Evolutionary conservation across 2,888 invertebrate species (phyloP).

Genomic region (Ceratothoa steindachneri): DNA sequence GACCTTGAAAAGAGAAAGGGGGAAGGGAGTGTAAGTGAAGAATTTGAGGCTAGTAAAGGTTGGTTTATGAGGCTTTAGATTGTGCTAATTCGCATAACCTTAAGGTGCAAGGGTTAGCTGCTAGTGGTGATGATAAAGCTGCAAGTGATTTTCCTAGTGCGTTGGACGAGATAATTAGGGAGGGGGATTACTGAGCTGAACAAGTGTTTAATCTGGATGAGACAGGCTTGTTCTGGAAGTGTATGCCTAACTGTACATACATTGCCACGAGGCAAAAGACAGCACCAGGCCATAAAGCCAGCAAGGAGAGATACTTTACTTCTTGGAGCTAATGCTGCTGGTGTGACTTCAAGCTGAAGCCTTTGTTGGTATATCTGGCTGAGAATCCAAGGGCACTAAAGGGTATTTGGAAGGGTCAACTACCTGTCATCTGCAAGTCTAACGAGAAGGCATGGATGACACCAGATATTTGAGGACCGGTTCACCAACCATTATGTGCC

Average conservation of each 20-base stretch:
- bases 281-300: neutral
- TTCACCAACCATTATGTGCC: slow-evolving; percentile 22
- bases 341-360: slow-evolving; percentile 46
- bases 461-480: slow-evolving; percentile 46
- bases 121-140: neutral
- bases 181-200: neutral
- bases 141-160: neutral
- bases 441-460: slow-evolving; percentile 47
- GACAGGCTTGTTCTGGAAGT: neutral
- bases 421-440: slow-evolving; percentile 46
- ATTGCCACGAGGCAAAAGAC: neutral
- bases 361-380: slow-evolving; percentile 47
- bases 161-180: neutral
- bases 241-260: neutral
- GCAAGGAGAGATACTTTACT: neutral
- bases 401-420: neutral
- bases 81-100: neutral
- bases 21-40: no score
- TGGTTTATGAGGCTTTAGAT: neutral
- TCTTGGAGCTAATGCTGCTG: neutral
- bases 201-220: neutral
- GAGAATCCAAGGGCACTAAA: slow-evolving; percentile 46
- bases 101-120: neutral
- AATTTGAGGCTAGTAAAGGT: neutral
- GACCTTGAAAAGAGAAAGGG: no score